phyloP scores from a whole-genome alignment of 1,140 invertebrate species.

The Drosophila bocqueti region DNA sequence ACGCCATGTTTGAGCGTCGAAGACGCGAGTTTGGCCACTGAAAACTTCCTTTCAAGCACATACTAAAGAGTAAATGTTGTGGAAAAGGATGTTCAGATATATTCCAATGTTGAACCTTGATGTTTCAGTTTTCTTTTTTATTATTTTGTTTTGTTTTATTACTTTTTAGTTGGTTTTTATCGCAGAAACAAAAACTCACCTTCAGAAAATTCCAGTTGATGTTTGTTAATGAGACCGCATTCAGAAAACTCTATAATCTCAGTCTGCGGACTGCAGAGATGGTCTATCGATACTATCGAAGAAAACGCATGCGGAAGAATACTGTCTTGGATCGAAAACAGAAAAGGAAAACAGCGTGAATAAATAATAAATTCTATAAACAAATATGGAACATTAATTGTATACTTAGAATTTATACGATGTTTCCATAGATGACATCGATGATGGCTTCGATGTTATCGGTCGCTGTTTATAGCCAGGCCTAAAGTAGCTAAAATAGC shows the following conservation, averaged over 20 bases:
- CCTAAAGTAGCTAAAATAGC: too few relatives aligned
- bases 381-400: too few relatives aligned
- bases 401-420: too few relatives aligned
- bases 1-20: slow-evolving; percentile 46
- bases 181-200: slow-evolving; percentile 12
- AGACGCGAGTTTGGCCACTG: not conserved
- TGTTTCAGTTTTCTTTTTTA: not conserved
- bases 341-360: too few relatives aligned
- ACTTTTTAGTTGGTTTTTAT: slow-evolving; percentile 4
- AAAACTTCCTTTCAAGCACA: not conserved
- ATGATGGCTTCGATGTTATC: too few relatives aligned
- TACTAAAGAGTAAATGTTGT: not conserved
- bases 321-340: too few relatives aligned
- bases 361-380: too few relatives aligned
- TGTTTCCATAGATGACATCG: too few relatives aligned
- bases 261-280: too few relatives aligned
- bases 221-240: slow-evolving; percentile 7
- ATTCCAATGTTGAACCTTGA: too few relatives aligned
- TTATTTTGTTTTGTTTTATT: not conserved
- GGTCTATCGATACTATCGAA: not conserved
- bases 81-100: too few relatives aligned
- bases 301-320: not conserved
- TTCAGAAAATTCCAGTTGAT: slow-evolving; percentile 13
- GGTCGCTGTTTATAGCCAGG: too few relatives aligned
- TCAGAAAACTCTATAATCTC: not conserved